Evolutionary conservation across 2,888 invertebrate species (phyloP), one percentile per base, ranked within the genome.

Genomic region (Xanthia togata): DNA sequence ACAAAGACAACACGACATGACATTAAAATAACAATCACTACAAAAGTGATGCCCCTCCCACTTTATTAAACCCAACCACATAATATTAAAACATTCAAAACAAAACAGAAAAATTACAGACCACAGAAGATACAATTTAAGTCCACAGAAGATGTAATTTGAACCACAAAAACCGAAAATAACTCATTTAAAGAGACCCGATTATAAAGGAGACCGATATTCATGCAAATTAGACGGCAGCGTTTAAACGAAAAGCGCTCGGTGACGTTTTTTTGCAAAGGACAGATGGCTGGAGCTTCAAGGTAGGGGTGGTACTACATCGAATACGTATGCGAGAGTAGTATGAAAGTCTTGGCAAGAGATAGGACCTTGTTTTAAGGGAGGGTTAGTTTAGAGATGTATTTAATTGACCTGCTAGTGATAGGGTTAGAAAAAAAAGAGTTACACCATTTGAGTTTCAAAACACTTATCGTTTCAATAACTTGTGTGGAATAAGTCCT

Each of bases 141-240:
- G 17, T 63, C 62, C 47, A 76, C 60, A 83, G 31, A 60, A 72
- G 17, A 38, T 38, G 31, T 81, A 47, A 77, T 73, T 76, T 63
- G n/a, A n/a, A 73, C 50, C 64, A 75, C 82, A 79, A 76, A 81
- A 77, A 70, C 47, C 67, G 55, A 76, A 82, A 88, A 88, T 85
- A 88, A 84, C 76, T 84, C 80, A 77, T 81, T 82, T 82, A 87
- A 87, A 87, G 74, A 79, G 84, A 82, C 23, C 63, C 77, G 78
- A 81, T 87, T 82, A 80, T 79, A 83, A 85, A 82, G 70, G 75
- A 86, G 78, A 77, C 83, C 70, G 77, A 80, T 84, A 86, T 84
- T 85, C 84, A 90, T 91, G 89, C 89, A 90, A 90, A 90, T 90
- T 83, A 84, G 74, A 62, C 70, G 75, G 57, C 23, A 20, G 50